These are phyloP conservation scores for Sycophila sp. DNA, from an alignment of 1,140 invertebrate species.

Conservation along the genomic window DNA sequence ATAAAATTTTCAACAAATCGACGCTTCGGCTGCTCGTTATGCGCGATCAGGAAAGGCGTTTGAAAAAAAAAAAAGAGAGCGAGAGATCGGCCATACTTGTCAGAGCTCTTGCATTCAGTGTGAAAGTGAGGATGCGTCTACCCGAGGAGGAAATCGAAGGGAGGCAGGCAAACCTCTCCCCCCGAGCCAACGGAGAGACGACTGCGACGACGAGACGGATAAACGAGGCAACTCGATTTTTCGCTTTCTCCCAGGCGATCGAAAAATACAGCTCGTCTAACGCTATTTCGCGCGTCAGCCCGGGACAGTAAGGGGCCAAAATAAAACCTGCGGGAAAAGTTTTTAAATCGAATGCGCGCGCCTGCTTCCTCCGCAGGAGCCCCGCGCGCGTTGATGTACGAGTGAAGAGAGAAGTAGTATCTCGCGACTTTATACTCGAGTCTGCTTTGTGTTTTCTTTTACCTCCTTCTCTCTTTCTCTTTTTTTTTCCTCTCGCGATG, in stretches of 20 bases:
- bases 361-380: background rate
- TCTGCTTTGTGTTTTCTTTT: background rate
- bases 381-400: background rate
- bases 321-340: constrained; percentile 4
- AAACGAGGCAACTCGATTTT: background rate
- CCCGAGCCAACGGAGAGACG: too few relatives aligned
- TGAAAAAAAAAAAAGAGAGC: too few relatives aligned
- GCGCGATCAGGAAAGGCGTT: too few relatives aligned
- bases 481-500: background rate
- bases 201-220: background rate
- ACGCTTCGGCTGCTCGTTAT: too few relatives aligned
- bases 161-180: too few relatives aligned
- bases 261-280: too few relatives aligned
- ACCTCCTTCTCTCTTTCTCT: background rate
- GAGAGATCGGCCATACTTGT: too few relatives aligned
- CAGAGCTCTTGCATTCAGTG: too few relatives aligned
- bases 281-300: constrained; percentile 14
- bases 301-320: background rate
- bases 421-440: background rate
- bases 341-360: constrained; percentile 6
- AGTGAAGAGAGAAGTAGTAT: background rate
- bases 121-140: too few relatives aligned
- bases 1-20: too few relatives aligned
- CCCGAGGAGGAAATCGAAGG: too few relatives aligned
- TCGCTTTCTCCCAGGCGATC: too few relatives aligned